Percentiles rank a stretch among this genome's conserved stretches.
Conservation (phyloP, 2,113 vertebrate species). For the Sarotherodon lohbergeri region DNA sequence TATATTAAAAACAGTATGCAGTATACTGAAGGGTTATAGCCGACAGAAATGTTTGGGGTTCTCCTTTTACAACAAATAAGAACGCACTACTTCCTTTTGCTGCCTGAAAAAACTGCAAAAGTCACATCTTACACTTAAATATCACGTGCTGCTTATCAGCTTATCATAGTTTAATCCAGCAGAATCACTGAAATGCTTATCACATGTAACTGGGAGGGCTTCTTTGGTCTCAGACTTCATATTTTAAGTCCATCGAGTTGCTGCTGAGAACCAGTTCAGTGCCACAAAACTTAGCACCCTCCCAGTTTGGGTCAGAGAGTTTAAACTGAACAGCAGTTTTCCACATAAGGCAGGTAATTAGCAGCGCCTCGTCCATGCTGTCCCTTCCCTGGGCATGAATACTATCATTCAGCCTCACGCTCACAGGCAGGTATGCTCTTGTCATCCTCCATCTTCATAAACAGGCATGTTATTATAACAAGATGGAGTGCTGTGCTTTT, state of each 20-base stretch:
- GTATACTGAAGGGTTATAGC: neutral
- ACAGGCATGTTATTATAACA: conserved; percentile 82
- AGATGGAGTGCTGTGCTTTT: conserved; percentile 52
- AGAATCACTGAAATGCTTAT: neutral
- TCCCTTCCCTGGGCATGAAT: conserved; percentile 9
- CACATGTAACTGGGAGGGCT: neutral
- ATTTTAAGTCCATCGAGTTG: neutral
- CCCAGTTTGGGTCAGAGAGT: neutral
- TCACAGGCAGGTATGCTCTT: conserved; percentile 45
- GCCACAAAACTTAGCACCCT: neutral
- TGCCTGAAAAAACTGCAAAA: neutral
- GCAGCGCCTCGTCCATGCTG: neutral
- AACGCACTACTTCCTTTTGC: neutral
- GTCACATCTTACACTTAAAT: neutral
- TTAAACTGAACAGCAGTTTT: neutral
- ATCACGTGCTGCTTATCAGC: neutral
- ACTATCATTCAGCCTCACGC: conserved; percentile 40
- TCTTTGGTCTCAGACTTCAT: neutral
- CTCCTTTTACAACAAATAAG: neutral
- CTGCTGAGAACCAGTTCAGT: neutral
- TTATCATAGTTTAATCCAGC: neutral
- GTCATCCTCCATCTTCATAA: conserved; percentile 81
- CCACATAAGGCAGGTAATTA: conserved; percentile 31
- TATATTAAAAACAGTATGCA: neutral
- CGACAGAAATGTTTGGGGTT: no score